phyloP scores from a whole-genome alignment of 1,140 invertebrate genomes.

The Ceratitis capitata region DNA sequence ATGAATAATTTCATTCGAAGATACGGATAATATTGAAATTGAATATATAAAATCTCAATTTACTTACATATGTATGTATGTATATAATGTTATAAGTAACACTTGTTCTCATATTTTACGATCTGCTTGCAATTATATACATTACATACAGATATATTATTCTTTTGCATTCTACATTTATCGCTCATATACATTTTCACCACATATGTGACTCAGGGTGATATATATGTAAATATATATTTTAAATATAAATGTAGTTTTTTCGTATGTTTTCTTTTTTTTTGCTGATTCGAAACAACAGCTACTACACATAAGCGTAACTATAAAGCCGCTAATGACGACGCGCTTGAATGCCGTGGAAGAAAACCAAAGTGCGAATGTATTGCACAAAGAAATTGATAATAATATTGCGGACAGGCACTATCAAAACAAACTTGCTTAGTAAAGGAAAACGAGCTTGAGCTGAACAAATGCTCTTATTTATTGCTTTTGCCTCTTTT shows the following conservation, averaged over 20 bases:
- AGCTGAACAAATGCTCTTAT: neutral
- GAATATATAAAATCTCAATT: too few species aligned
- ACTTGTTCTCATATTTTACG: too few species aligned
- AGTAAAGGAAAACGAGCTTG: neutral
- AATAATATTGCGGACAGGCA: neutral
- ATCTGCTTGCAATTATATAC: too few species aligned
- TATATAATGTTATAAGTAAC: too few species aligned
- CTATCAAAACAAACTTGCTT: neutral
- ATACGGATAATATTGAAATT: too few species aligned
- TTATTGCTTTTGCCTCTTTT: neutral
- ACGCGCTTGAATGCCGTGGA: neutral
- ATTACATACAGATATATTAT: neutral
- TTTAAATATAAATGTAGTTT: too few species aligned
- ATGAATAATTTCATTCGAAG: too few species aligned
- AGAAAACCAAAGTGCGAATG: slow-evolving; percentile 1
- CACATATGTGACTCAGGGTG: neutral
- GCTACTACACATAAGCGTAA: too few species aligned
- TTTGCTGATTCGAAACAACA: neutral
- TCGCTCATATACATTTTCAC: neutral
- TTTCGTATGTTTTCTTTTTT: neutral
- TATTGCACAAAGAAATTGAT: neutral
- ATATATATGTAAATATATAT: too few species aligned
- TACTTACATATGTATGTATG: too few species aligned
- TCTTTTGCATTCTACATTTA: neutral
- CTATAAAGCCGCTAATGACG: neutral